Base-by-base conservation (phyloP, 1,140 invertebrate genomes). In the Zaprionus taronus region DNA sequence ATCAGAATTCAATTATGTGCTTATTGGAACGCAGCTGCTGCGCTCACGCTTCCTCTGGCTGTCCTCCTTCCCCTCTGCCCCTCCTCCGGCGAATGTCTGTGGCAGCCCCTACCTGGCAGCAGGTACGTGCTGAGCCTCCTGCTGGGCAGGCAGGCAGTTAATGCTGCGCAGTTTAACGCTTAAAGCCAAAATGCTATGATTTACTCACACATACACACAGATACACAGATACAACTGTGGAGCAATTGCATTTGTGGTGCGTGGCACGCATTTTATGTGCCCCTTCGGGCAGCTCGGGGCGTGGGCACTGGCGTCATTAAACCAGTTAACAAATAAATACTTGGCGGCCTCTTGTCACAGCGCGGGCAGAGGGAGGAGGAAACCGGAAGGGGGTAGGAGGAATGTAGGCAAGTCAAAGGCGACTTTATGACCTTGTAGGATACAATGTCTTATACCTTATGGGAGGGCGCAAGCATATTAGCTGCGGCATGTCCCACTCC, bases 1-100 rank as follows among this genome's bases (percentile, higher is more conserved):
- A 90, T 90, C 86, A 91, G 86, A 90, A 90, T 90, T 90, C 86
- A 90, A 90, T 90, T 90, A 90, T 91, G 87, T 91, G 87, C 86
- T 91, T 90, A 90, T 90, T 89, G 84, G 80, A 89, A 90, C 83
- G 87, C 86, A 86, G 86, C 87, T 90, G 87, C 77, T 90, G 69
- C 80, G 77, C 26, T 41, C 20, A 28, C 26, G 17, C 34, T 22
- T 22, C 6, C 77, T 69, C 53, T 53, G 51, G 31, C 31, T 31
- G 28, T 7, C 31, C 34, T 22, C 56, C 56, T 44, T 41, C 5
- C 24, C 55, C 26, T 3, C 31, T 22, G 9, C 9, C 3, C 14
- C 7, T 15, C n/a, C 63, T 53, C 24, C 53, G 1, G n/a, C n/a
- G 11, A 7, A n/a, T 26, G 47, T 36, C 31, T 65, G 34, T 12